Conservation (phyloP, 2,113 vertebrate species). For the Nestor notabilis region DNA sequence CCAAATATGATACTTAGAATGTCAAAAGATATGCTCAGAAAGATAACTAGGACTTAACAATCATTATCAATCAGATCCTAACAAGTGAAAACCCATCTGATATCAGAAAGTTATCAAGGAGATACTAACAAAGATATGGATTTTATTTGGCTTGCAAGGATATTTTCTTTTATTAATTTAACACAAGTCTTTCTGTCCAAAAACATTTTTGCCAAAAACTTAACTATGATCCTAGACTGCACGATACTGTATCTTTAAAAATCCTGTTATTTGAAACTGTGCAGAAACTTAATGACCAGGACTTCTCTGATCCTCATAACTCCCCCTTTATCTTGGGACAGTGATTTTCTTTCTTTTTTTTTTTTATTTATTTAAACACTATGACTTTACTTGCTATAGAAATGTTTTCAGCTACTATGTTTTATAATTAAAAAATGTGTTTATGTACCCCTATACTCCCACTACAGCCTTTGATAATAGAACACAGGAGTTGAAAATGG, state of each 20-base stretch:
- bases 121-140: neutral
- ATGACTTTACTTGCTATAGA: neutral
- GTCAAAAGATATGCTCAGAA: conserved; percentile 4
- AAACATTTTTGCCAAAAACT: neutral
- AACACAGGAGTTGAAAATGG: neutral
- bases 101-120: neutral
- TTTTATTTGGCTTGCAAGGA: neutral
- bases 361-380: neutral
- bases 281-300: neutral
- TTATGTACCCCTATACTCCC: conserved; percentile 47
- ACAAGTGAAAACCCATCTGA: neutral
- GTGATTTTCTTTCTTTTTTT: neutral
- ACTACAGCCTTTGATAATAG: conserved; percentile 33
- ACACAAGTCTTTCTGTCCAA: neutral
- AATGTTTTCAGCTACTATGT: conserved; percentile 9
- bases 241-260: neutral
- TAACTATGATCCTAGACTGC: neutral
- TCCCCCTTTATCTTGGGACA: neutral
- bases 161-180: neutral
- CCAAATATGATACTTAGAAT: neutral
- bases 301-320: neutral
- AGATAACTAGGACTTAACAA: neutral
- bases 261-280: neutral
- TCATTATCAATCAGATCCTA: neutral
- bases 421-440: conserved; percentile 68